Evolutionary conservation across 2,888 invertebrate genomes (phyloP).

Genomic region (Nysson spinosus): DNA sequence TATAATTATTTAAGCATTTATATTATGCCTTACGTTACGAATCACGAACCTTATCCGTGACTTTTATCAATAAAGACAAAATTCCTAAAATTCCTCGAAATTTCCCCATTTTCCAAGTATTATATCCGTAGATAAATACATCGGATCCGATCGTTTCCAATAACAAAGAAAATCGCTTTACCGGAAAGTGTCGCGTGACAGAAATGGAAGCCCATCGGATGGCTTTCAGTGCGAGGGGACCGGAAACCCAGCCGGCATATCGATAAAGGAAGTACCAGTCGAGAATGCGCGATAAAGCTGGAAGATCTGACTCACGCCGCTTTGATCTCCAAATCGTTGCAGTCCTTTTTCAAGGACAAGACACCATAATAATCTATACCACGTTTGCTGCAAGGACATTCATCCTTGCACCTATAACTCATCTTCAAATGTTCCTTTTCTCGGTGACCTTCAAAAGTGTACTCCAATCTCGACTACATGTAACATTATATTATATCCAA

Average conservation of each 20-base stretch:
- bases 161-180: neutral
- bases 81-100: neutral
- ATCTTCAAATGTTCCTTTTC: neutral
- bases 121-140: too few species aligned
- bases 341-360: slow-evolving; percentile 83
- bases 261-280: neutral
- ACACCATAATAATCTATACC: slow-evolving; percentile 89
- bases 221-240: neutral
- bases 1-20: too few species aligned
- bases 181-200: neutral
- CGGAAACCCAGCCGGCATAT: neutral
- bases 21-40: too few species aligned
- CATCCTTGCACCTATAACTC: neutral
- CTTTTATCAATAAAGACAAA: too few species aligned
- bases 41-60: too few species aligned
- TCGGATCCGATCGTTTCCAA: neutral
- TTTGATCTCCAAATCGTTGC: slow-evolving; percentile 84
- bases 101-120: too few species aligned
- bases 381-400: slow-evolving; percentile 15
- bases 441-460: neutral
- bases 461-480: too few species aligned
- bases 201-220: neutral
- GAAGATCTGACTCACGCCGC: slow-evolving; percentile 79
- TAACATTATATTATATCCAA: too few species aligned
- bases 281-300: slow-evolving; percentile 1